These are phyloP conservation scores for Candidula unifasciata DNA, from an alignment of 2,888 invertebrate genomes.

Conservation along the genomic window DNA sequence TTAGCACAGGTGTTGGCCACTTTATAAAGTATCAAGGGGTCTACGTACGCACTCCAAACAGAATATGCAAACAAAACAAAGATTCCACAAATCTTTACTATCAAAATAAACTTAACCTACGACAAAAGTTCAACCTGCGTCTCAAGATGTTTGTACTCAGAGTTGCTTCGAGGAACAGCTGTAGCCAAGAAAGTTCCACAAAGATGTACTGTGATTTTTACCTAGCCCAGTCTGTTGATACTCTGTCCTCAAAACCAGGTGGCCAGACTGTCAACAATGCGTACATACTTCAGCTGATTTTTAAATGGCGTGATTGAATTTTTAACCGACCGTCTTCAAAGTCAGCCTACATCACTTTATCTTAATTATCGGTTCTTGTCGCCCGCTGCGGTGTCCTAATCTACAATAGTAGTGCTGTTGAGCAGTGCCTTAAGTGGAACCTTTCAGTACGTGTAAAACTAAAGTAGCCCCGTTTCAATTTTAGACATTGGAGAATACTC, in stretches of 20 bases:
- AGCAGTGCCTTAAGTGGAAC: conserved; percentile 13
- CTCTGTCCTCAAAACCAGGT: not conserved
- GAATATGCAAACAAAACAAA: not conserved
- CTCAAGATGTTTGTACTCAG: not conserved
- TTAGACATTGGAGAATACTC: not conserved
- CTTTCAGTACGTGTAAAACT: not conserved
- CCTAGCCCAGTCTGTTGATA: not conserved
- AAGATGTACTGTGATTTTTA: not conserved
- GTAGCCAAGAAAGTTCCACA: conserved; percentile 23
- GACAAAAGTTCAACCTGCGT: not conserved
- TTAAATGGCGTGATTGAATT: conserved; percentile 18
- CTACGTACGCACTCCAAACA: too few species aligned
- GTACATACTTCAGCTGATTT: not conserved
- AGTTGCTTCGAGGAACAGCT: not conserved
- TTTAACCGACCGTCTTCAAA: not conserved
- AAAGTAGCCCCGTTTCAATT: not conserved
- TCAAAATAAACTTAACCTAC: not conserved
- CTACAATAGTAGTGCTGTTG: not conserved
- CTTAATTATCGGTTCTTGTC: not conserved
- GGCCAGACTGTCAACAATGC: not conserved
- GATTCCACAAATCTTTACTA: not conserved
- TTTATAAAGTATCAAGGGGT: too few species aligned
- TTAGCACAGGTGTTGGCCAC: too few species aligned
- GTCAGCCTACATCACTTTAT: conserved; percentile 10
- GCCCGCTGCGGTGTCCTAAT: not conserved